A percentile compares a stretch with the other conserved stretches of the same genome.
Conservation (phyloP, 2,797 vertebrate genomes). For the Sebastes nivosus region DNA sequence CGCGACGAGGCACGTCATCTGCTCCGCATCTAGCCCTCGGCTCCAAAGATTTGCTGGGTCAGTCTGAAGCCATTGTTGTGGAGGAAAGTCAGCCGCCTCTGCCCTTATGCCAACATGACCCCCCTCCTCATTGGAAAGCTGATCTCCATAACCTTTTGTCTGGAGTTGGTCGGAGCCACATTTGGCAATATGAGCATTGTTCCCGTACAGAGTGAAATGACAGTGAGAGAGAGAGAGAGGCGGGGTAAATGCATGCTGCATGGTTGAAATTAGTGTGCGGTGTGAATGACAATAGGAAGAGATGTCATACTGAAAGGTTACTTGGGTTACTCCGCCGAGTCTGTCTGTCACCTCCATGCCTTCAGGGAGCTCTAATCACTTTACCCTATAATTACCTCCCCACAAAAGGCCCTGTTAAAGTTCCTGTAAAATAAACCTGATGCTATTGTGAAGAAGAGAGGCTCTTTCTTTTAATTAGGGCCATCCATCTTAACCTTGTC, state of each 20-base stretch:
- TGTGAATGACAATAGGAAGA: slow-evolving; percentile 80
- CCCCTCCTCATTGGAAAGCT: slow-evolving; percentile 63
- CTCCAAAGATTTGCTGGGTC: slow-evolving; percentile 84
- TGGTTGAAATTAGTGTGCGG: slow-evolving; percentile 79
- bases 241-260: slow-evolving; percentile 57
- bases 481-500: slow-evolving; percentile 90
- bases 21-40: slow-evolving; percentile 66
- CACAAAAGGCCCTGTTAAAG: slow-evolving; percentile 86
- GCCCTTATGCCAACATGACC: slow-evolving; percentile 70
- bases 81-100: slow-evolving; percentile 69
- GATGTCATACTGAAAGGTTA: slow-evolving; percentile 87
- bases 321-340: slow-evolving; percentile 85
- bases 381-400: slow-evolving; percentile 86
- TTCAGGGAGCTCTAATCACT: slow-evolving; percentile 86
- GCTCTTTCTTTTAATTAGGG: slow-evolving; percentile 86
- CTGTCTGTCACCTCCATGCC: slow-evolving; percentile 87
- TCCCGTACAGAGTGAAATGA: slow-evolving; percentile 54
- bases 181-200: slow-evolving; percentile 78
- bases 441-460: slow-evolving; percentile 82
- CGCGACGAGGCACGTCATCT: slow-evolving; percentile 83
- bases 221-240: slow-evolving; percentile 15
- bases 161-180: slow-evolving; percentile 66
- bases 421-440: slow-evolving; percentile 88
- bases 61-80: slow-evolving; percentile 79
- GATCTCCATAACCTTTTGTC: slow-evolving; percentile 79